Base-by-base conservation (phyloP, 2,888 invertebrate species). In the Megaustenia siamemsis region DNA sequence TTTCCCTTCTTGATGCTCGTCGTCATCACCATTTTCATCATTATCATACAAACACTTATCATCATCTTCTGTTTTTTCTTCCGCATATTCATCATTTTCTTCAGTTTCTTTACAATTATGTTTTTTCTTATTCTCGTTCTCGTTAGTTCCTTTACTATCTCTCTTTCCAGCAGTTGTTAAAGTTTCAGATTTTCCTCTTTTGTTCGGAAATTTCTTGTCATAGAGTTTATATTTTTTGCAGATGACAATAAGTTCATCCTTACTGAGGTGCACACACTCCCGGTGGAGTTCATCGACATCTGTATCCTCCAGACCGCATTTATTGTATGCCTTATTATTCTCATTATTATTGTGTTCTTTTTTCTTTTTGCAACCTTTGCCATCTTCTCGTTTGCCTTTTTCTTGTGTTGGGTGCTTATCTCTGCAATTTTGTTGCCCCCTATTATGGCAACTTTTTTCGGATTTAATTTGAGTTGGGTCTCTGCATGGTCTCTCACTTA, bases 221-320 rank as follows among this genome's bases (percentile, higher is more conserved):
- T 73, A 73, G 32, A 5, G 28, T 49, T 49, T 73, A 21, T 73
- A 73, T 49, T 73, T 73, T 5, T 45, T 73, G 49, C 73, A 73
- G 73, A 73, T 73, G 4, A 18, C 49, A 5, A 32, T 10, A 1
- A 73, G 73, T 28, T 73, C 73, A 18, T 73, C 73, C 35, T 73
- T 73, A 18, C 18, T 21, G 32, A 73, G 45, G 21, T 73, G 53
- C 28, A 73, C 24, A 73, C 73, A 73, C 32, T 45, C 73, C 8
- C 53, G 18, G 21, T 73, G 73, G 2, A 73, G 73, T 8, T 73
- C 49, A 2, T 32, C 21, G 15, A 73, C 4, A 5, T 45, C 73
- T 49, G 49, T 18, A 4, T 73, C 73, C 8, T 73, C 49, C 0
- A 10, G 28, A 1, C n/a, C 28, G 12, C 43, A 12, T 71, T 43